A percentile compares a stretch with the other conserved stretches of the same genome.
phyloP scores from a whole-genome alignment of 2,113 vertebrate species.

The Bagarius yarrelli region DNA sequence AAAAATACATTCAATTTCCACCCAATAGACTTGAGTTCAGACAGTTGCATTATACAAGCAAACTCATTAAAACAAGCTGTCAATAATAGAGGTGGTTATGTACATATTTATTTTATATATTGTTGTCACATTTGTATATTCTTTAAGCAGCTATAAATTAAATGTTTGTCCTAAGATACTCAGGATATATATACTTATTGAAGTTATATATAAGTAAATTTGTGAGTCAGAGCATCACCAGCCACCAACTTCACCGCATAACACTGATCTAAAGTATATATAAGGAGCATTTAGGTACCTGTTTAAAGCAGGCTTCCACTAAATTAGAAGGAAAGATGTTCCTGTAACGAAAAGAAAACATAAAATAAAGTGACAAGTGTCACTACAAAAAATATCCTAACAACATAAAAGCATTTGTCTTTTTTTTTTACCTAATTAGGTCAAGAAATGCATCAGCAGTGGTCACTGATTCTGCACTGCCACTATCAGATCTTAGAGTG shows the following conservation, averaged over 20 bases:
- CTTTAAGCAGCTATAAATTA: too few species aligned
- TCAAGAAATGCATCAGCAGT: conserved; percentile 93
- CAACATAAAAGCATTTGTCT: background rate
- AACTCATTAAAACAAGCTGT: too few species aligned
- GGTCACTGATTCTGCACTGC: conserved; percentile 83
- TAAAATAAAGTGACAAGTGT: background rate
- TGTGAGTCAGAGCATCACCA: too few species aligned
- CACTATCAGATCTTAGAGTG: conserved; percentile 70
- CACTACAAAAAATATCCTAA: background rate
- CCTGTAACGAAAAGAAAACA: conserved; percentile 68
- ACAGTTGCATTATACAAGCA: too few species aligned
- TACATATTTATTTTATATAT: too few species aligned
- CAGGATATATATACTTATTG: too few species aligned
- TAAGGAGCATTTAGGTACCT: conserved; percentile 73
- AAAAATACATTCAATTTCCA: too few species aligned
- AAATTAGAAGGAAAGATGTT: conserved; percentile 98
- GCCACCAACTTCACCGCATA: background rate
- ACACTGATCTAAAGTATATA: background rate
- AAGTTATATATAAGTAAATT: too few species aligned
- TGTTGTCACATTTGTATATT: too few species aligned
- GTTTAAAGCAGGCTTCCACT: conserved; percentile 96
- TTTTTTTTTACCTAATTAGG: conserved; percentile 80
- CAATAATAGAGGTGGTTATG: too few species aligned
- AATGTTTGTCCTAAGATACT: too few species aligned
- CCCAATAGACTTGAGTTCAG: too few species aligned